Percentiles rank a stretch among this genome's conserved stretches.
Evolutionary conservation across 2,888 invertebrate genomes (phyloP).

Genomic region (Anodontia alba): DNA sequence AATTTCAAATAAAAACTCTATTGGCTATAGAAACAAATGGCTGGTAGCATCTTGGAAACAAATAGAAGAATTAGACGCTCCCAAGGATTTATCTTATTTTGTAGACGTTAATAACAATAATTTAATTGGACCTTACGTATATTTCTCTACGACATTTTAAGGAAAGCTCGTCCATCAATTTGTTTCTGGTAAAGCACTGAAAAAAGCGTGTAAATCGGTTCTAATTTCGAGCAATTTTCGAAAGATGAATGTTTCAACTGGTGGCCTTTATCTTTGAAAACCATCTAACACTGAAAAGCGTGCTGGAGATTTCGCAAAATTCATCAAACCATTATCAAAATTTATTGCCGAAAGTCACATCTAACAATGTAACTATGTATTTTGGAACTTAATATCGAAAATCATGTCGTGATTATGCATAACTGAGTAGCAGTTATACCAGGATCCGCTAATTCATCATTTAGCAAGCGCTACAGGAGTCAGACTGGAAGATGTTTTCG

Average conservation of each 20-base stretch:
- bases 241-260: constrained; percentile 41
- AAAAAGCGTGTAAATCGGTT: neutral
- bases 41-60: no score
- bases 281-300: constrained; percentile 13
- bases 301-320: neutral
- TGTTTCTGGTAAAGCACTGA: neutral
- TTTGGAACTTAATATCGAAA: constrained; percentile 15
- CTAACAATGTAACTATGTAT: neutral
- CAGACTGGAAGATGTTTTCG: neutral
- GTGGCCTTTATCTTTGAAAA: constrained; percentile 26
- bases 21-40: no score
- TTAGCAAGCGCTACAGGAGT: constrained; percentile 13
- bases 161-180: neutral
- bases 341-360: constrained; percentile 4
- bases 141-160: neutral
- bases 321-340: constrained; percentile 16
- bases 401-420: constrained; percentile 1
- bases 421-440: neutral
- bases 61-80: no score
- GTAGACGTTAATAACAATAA: no score
- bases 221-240: neutral
- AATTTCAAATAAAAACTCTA: no score
- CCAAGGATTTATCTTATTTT: no score
- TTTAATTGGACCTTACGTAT: no score
- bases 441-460: neutral